These are phyloP conservation scores for Lutraria lutraria DNA, from an alignment of 2,888 invertebrate species.

Conservation along the genomic window DNA sequence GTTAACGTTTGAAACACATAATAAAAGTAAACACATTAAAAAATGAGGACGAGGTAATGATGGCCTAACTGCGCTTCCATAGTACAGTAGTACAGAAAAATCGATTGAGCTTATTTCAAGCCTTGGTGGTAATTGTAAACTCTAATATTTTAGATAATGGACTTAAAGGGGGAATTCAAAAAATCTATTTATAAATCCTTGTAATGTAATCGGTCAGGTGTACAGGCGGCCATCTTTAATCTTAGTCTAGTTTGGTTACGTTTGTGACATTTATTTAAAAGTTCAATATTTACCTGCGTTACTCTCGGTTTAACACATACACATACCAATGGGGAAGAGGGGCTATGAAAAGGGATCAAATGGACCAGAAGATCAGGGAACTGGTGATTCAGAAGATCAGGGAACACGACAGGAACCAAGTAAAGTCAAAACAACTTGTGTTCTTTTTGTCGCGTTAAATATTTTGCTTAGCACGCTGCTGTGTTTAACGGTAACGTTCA, in stretches of 20 bases:
- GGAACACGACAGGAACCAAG: not conserved
- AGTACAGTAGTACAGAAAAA: too few species aligned
- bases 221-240: not conserved
- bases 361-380: not conserved
- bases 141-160: not conserved
- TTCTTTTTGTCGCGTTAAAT: not conserved
- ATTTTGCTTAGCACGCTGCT: not conserved
- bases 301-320: not conserved
- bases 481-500: not conserved
- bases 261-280: not conserved
- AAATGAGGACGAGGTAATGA: too few species aligned
- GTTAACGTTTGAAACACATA: too few species aligned
- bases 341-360: too few species aligned
- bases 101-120: too few species aligned
- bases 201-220: not conserved
- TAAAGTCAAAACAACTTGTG: not conserved
- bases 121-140: too few species aligned
- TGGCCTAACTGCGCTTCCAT: too few species aligned
- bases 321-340: not conserved
- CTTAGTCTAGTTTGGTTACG: not conserved
- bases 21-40: too few species aligned
- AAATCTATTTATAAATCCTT: not conserved
- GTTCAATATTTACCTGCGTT: not conserved
- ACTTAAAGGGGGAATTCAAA: not conserved
- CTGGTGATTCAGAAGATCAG: not conserved